Evolutionary conservation across 2,113 vertebrate species (phyloP), one percentile per base, ranked within the genome.

Genomic region (Gorsachius goisagi): DNA sequence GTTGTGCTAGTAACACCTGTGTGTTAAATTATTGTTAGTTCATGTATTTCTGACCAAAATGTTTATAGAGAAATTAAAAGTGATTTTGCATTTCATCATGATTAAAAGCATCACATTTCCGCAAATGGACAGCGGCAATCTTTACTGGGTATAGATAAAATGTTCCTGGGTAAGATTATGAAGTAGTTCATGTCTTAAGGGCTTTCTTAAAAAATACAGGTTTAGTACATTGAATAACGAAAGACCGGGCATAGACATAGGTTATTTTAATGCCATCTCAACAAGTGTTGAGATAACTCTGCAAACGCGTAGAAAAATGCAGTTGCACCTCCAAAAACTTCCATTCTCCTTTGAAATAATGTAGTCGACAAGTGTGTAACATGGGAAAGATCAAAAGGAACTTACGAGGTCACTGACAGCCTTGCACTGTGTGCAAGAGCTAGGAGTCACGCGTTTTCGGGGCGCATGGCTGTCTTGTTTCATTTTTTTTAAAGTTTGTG

Each of bases 361-460:
- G 14, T 5, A 15, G 15, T 62, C 4, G 4, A 9, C 30, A 32
- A 50, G 56, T 5, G n/a, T 19, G 45, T 28, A 9, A 27, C 9
- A 2, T 4, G 22, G 45, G 35, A 49, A 47, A 16, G 20, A 58
- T 41, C 24, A 23, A 9, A 45, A 64, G 23, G 53, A 55, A 11
- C 53, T n/a, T 47, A 17, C 0, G 6, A 7, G 9, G 35, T 35
- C 81, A 14, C 12, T 9, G 58, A 5, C 24, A 47, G 72, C 33
- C 23, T 24, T 13, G 21, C 8, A 3, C 58, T 16, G 12, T 4
- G 20, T 27, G 28, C 33, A 18, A 23, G 28, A 15, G 6, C 26
- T 3, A 9, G n/a, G 21, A 39, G 28, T 26, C 52, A 6, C 15
- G 2, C 0, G 3, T 33, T 33, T 52, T 32, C 0, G 2, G 30